phyloP scores from a whole-genome alignment of 1,140 invertebrate species.

The Solenopsis invicta region DNA sequence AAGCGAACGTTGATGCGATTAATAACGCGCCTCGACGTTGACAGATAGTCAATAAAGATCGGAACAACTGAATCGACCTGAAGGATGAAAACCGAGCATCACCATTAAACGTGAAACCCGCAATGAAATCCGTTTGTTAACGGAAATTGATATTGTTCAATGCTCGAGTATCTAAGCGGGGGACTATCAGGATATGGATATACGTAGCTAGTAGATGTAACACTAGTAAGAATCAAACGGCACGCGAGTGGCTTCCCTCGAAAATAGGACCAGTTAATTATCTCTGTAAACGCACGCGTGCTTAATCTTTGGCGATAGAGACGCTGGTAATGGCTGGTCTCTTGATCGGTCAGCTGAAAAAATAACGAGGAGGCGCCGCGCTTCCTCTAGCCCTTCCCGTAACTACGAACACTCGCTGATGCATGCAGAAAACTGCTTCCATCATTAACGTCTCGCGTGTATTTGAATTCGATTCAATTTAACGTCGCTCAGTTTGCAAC shows the following conservation, averaged over 20 bases:
- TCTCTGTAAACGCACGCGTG: constrained; percentile 54
- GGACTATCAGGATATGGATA: not conserved
- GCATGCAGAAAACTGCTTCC: constrained; percentile 18
- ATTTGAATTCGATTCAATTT: not conserved
- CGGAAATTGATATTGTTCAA: constrained; percentile 21
- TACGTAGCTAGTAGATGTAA: not conserved
- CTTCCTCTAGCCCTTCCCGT: constrained; percentile 16
- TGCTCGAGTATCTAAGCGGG: not conserved
- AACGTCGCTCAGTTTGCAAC: not conserved
- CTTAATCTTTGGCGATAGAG: constrained; percentile 64
- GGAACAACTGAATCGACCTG: constrained; percentile 50
- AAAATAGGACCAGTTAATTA: constrained; percentile 81
- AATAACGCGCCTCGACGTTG: constrained; percentile 66
- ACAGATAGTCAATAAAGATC: constrained; percentile 67
- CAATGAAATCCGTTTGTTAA: constrained; percentile 13
- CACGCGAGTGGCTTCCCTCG: constrained; percentile 77
- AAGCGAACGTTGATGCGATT: constrained; percentile 73
- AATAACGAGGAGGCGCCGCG: constrained; percentile 77
- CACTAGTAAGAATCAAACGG: constrained; percentile 63
- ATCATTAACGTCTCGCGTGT: not conserved
- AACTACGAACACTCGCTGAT: not conserved
- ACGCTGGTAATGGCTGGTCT: constrained; percentile 46
- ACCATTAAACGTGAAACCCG: constrained; percentile 44
- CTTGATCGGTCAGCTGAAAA: constrained; percentile 78
- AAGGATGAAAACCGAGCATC: not conserved